Evolutionary conservation across 2,113 vertebrate genomes (phyloP).

Genomic region (Tautogolabrus adspersus): DNA sequence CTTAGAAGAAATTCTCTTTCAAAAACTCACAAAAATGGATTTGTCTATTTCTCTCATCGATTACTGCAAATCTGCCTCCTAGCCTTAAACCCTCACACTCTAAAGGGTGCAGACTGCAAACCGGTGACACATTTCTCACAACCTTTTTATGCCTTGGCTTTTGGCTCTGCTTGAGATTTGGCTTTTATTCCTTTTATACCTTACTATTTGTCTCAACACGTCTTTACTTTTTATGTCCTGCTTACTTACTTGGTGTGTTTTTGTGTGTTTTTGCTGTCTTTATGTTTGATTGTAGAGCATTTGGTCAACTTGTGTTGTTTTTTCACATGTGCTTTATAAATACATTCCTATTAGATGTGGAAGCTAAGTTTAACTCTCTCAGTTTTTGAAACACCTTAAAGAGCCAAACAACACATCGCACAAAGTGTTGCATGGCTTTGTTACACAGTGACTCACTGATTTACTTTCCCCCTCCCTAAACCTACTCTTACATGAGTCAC

Average conservation of each 20-base stretch:
- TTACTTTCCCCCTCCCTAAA: slow-evolving; percentile 27
- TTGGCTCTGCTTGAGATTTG: no score
- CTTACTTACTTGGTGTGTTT: no score
- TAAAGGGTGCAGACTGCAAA: slow-evolving; percentile 31
- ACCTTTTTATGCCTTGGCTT: not conserved
- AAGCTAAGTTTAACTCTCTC: not conserved
- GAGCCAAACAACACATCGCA: slow-evolving; percentile 1
- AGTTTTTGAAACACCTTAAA: slow-evolving; percentile 17
- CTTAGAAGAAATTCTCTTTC: slow-evolving; percentile 9
- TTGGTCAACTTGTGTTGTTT: no score
- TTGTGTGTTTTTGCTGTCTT: no score
- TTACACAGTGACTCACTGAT: slow-evolving; percentile 22
- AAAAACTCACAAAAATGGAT: slow-evolving; percentile 43
- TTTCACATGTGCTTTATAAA: no score
- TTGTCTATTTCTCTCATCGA: slow-evolving; percentile 46
- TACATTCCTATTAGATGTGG: no score
- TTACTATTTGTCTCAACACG: no score
- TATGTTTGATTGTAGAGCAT: no score
- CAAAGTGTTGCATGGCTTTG: slow-evolving; percentile 20
- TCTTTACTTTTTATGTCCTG: no score
- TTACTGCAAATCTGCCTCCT: slow-evolving; percentile 28
- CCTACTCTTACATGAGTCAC: slow-evolving; percentile 20
- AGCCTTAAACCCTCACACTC: slow-evolving; percentile 12
- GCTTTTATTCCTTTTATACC: no score
- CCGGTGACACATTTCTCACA: slow-evolving; percentile 6